Percentiles rank a stretch among this genome's conserved stretches.
Evolutionary conservation across 1,140 invertebrate species (phyloP).

Genomic region (Brachionus rotundiformis): DNA sequence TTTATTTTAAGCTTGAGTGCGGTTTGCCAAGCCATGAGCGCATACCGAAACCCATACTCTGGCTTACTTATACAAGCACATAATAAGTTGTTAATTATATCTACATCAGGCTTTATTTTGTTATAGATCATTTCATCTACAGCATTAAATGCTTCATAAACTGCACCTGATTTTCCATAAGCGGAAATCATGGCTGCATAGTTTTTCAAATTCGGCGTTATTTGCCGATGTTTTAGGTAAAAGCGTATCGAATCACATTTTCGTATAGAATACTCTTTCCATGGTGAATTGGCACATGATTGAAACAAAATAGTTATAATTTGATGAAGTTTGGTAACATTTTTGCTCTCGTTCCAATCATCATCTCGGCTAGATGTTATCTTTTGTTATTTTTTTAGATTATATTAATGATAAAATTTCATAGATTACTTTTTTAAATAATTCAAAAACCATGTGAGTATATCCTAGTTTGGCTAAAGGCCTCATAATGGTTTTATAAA

Average conservation of each 20-base stretch:
- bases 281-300: conserved; percentile 35
- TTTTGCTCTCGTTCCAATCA: conserved; percentile 34
- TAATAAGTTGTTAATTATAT: conserved; percentile 24
- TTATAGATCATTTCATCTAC: conserved; percentile 43
- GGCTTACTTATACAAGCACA: conserved; percentile 47
- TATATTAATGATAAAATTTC: background rate
- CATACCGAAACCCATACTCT: conserved; percentile 41
- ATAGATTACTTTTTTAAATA: conserved; percentile 36
- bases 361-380: conserved; percentile 13
- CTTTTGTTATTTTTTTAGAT: background rate
- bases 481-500: conserved; percentile 46
- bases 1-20: background rate
- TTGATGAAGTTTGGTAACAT: conserved; percentile 20
- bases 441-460: conserved; percentile 49
- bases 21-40: conserved; percentile 47
- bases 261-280: conserved; percentile 33
- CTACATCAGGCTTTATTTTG: conserved; percentile 18
- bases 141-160: conserved; percentile 46
- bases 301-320: conserved; percentile 48
- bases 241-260: conserved; percentile 48
- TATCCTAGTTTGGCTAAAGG: conserved; percentile 13
- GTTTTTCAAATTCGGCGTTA: conserved; percentile 32
- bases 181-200: conserved; percentile 42
- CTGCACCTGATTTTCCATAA: conserved; percentile 30
- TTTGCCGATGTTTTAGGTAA: conserved; percentile 31